Percentiles rank a stretch among this genome's conserved stretches.
phyloP scores from a whole-genome alignment of 2,797 vertebrate genomes.

The Lagorchestes hirsutus region DNA sequence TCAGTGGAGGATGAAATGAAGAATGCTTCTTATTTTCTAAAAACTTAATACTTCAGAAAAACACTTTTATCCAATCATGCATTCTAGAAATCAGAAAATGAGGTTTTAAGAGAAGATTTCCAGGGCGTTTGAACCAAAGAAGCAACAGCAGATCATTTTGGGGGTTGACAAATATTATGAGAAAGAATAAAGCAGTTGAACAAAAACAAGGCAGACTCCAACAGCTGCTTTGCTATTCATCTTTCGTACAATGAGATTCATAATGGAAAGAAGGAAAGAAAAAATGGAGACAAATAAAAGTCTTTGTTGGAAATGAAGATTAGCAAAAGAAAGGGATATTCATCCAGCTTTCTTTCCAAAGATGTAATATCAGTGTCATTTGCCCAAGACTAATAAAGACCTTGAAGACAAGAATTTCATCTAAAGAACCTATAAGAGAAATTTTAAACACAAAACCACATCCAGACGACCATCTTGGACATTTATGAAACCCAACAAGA shows the following conservation, averaged over 20 bases:
- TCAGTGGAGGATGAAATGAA: neutral
- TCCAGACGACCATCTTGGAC: slow-evolving; percentile 29
- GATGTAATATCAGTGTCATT: neutral
- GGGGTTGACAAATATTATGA: slow-evolving; percentile 6
- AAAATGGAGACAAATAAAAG: slow-evolving; percentile 14
- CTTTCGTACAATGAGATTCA: neutral
- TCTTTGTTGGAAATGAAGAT: slow-evolving; percentile 17
- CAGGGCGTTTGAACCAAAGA: slow-evolving; percentile 19
- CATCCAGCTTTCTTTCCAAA: slow-evolving; percentile 16
- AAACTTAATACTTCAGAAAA: neutral
- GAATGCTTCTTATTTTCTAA: slow-evolving; percentile 7
- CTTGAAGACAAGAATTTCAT: neutral
- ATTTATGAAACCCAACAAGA: slow-evolving; percentile 21
- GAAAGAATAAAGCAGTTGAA: slow-evolving; percentile 19
- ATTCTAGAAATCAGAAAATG: neutral
- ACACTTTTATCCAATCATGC: neutral
- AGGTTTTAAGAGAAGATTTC: slow-evolving; percentile 45
- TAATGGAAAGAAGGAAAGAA: slow-evolving; percentile 7
- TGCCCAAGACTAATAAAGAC: neutral
- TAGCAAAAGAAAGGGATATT: slow-evolving; percentile 30
- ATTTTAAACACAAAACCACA: slow-evolving; percentile 10
- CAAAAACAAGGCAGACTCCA: slow-evolving; percentile 24
- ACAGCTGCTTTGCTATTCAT: slow-evolving; percentile 12
- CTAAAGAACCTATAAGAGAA: neutral
- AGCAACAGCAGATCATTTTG: neutral